These are phyloP conservation scores for Australoheros scitulus DNA, from an alignment of 2,113 vertebrate genomes.

Conservation along the genomic window DNA sequence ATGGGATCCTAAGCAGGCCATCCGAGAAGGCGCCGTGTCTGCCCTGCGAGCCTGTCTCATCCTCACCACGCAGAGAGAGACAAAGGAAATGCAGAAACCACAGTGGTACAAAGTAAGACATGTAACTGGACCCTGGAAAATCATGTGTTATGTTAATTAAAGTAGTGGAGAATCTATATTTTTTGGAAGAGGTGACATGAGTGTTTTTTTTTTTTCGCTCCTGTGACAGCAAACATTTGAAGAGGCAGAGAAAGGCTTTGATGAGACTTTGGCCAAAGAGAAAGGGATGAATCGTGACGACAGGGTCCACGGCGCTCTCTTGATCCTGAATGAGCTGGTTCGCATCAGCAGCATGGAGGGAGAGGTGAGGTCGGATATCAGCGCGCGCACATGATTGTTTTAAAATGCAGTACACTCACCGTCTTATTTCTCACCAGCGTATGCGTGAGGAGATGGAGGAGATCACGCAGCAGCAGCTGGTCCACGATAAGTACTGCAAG, in stretches of 20 bases:
- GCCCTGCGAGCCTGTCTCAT: slow-evolving; percentile 96
- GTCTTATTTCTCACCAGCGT: slow-evolving; percentile 77
- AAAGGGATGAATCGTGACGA: slow-evolving; percentile 99
- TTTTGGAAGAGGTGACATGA: not conserved
- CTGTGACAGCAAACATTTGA: slow-evolving; percentile 91
- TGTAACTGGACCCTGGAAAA: not conserved
- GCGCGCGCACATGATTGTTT: not conserved
- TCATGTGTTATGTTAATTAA: not conserved
- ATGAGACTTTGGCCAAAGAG: slow-evolving; percentile 95
- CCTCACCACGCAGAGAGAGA: slow-evolving; percentile 96
- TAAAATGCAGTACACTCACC: not conserved
- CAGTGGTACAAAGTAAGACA: slow-evolving; percentile 96
- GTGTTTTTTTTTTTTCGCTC: slow-evolving; percentile 20
- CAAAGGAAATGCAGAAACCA: slow-evolving; percentile 99
- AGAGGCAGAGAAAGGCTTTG: slow-evolving; percentile 97
- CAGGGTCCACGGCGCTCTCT: slow-evolving; percentile 92
- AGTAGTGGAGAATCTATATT: not conserved
- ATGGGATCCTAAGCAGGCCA: slow-evolving; percentile 98
- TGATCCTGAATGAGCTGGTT: slow-evolving; percentile 97
- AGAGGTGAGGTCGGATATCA: slow-evolving; percentile 84
- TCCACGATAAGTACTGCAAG: slow-evolving; percentile 98
- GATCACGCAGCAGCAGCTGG: slow-evolving; percentile 97
- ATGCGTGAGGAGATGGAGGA: slow-evolving; percentile 99
- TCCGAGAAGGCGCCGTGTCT: slow-evolving; percentile 94
- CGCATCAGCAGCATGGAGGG: slow-evolving; percentile 99